A percentile compares a stretch with the other conserved stretches of the same genome.
These are phyloP conservation scores for Capricornis sumatraensis DNA, from an alignment of 2,113 vertebrate genomes.

Conservation along the genomic window DNA sequence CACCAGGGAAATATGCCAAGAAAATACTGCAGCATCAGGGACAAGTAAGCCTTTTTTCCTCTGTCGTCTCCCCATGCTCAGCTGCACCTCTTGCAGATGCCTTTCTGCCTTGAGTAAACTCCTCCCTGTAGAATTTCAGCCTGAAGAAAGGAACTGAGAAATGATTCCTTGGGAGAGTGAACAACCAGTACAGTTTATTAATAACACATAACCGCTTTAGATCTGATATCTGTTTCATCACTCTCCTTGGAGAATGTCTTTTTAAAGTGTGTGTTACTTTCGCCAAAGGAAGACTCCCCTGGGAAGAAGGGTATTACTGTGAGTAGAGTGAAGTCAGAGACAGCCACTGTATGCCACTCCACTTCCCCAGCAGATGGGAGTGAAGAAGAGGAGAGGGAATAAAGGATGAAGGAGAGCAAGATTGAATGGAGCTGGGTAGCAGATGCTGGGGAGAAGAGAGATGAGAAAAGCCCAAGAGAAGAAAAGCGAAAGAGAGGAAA, in stretches of 20 bases:
- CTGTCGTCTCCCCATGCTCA: accelerated
- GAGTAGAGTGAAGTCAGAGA: neutral
- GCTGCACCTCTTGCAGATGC: neutral
- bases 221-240: neutral
- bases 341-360: neutral
- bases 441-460: neutral
- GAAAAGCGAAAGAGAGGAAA: neutral
- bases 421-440: neutral
- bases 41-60: neutral
- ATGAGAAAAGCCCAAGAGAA: neutral
- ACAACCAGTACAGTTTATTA: neutral
- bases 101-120: neutral
- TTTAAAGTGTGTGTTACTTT: neutral
- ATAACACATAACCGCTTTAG: neutral
- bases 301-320: neutral
- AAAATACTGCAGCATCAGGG: neutral
- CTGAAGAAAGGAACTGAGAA: neutral
- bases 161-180: neutral
- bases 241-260: neutral
- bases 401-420: neutral
- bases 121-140: neutral
- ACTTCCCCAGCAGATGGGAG: neutral
- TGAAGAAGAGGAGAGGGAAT: neutral
- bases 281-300: neutral
- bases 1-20: neutral